Evolutionary conservation across 2,888 invertebrate species (phyloP).

Genomic region (Penaeus monodon): DNA sequence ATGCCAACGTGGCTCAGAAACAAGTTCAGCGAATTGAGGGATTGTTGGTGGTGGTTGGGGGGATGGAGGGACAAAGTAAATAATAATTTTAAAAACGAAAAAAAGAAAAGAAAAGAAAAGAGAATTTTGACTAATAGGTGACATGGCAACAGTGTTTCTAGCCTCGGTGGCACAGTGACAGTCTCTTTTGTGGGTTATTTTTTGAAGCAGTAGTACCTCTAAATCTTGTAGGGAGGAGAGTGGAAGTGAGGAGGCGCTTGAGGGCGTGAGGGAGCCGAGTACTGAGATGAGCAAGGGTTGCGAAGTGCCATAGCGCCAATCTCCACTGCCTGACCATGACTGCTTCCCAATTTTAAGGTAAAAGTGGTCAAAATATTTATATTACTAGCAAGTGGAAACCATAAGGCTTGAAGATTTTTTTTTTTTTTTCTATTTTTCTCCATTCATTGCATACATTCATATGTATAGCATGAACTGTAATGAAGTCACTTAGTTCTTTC

Average conservation of each 20-base stretch:
- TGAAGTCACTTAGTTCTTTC: no score
- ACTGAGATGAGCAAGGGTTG: slow-evolving; percentile 42
- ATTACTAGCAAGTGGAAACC: slow-evolving; percentile 56
- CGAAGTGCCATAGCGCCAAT: slow-evolving; percentile 51
- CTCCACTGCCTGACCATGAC: slow-evolving; percentile 54
- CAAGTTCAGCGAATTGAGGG: slow-evolving; percentile 17
- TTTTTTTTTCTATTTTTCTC: background rate
- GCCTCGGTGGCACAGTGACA: slow-evolving; percentile 54
- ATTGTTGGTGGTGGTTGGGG: no score
- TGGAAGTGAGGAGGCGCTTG: slow-evolving; percentile 51
- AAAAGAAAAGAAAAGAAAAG: background rate
- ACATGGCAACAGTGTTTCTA: slow-evolving; percentile 45
- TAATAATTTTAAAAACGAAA: background rate
- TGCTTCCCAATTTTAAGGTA: slow-evolving; percentile 41
- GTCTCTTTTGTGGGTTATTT: slow-evolving; percentile 24
- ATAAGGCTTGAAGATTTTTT: slow-evolving; percentile 38
- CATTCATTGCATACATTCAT: background rate
- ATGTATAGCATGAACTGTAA: no score
- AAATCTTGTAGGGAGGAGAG: slow-evolving; percentile 53
- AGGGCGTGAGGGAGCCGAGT: slow-evolving; percentile 42
- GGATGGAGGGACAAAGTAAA: background rate
- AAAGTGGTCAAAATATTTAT: slow-evolving; percentile 39
- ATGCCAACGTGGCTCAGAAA: slow-evolving; percentile 62
- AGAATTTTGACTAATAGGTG: slow-evolving; percentile 28
- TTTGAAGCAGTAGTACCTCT: slow-evolving; percentile 58